Evolutionary conservation across 2,113 vertebrate species (phyloP).

Genomic region (Heloderma charlesbogerti): DNA sequence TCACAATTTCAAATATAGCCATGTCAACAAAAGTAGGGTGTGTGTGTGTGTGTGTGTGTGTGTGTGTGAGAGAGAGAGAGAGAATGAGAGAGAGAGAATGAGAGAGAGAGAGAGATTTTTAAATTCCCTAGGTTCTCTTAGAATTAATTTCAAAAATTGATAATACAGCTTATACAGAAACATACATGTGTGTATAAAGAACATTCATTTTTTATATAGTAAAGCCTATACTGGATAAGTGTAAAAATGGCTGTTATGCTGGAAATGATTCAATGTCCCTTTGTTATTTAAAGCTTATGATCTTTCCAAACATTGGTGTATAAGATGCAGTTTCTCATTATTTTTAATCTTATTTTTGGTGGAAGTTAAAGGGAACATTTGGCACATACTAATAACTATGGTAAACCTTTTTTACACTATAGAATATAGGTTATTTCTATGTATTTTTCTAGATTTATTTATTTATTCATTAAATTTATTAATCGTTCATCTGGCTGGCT

Average conservation of each 20-base stretch:
- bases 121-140: conserved; percentile 43
- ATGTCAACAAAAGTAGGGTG: conserved; percentile 42
- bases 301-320: background rate
- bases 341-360: background rate
- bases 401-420: conserved; percentile 1
- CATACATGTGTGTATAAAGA: background rate
- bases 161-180: too few species aligned
- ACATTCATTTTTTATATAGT: background rate
- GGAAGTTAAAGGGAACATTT: background rate
- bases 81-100: too few species aligned
- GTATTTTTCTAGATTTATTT: too few species aligned
- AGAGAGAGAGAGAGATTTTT: too few species aligned
- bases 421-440: background rate
- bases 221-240: background rate
- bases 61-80: too few species aligned
- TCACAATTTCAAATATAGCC: conserved; percentile 60
- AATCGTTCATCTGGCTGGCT: too few species aligned
- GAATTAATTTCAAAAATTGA: too few species aligned
- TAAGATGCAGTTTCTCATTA: background rate
- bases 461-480: too few species aligned
- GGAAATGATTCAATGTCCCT: background rate
- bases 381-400: background rate
- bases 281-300: background rate
- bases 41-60: background rate
- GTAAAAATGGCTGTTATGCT: background rate